Conservation (phyloP, 2,797 vertebrate genomes). For the Pseudochromis fuscus region DNA sequence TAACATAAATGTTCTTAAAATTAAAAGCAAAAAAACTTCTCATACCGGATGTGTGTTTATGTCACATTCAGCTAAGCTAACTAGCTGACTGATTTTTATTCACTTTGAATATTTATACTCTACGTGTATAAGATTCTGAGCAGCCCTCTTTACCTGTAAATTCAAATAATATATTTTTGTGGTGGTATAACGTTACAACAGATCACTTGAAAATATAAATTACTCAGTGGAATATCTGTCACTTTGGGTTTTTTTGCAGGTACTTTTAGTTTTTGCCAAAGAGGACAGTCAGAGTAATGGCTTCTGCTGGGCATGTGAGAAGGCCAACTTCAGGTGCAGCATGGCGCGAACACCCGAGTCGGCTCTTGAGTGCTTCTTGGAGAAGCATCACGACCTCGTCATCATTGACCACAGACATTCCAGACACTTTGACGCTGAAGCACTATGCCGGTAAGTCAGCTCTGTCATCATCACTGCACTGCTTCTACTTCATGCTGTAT, state of each 20-base stretch:
- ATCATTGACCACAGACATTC: slow-evolving; percentile 97
- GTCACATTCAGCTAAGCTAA: too few relatives aligned
- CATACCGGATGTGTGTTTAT: too few relatives aligned
- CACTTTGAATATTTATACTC: background rate
- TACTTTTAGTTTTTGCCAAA: slow-evolving; percentile 99
- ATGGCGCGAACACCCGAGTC: slow-evolving; percentile 90
- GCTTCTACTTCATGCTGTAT: slow-evolving; percentile 3
- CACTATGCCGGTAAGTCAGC: slow-evolving; percentile 92
- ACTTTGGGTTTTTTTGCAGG: slow-evolving; percentile 86
- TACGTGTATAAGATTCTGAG: background rate
- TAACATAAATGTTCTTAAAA: too few relatives aligned
- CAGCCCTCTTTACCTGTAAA: background rate
- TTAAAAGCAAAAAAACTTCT: too few relatives aligned
- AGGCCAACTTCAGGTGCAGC: slow-evolving; percentile 92
- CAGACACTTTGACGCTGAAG: slow-evolving; percentile 94
- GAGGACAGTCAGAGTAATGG: slow-evolving; percentile 96
- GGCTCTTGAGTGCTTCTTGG: slow-evolving; percentile 92
- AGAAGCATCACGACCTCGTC: slow-evolving; percentile 97
- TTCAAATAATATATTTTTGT: background rate
- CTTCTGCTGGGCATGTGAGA: slow-evolving; percentile 97
- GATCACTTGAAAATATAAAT: slow-evolving; percentile 1
- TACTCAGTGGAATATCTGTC: slow-evolving; percentile 11
- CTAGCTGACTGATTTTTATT: too few relatives aligned
- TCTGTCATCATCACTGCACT: slow-evolving; percentile 10
- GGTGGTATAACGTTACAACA: slow-evolving; percentile 11